phyloP scores from a whole-genome alignment of 2,888 invertebrate species.

The Drosophila dives region DNA sequence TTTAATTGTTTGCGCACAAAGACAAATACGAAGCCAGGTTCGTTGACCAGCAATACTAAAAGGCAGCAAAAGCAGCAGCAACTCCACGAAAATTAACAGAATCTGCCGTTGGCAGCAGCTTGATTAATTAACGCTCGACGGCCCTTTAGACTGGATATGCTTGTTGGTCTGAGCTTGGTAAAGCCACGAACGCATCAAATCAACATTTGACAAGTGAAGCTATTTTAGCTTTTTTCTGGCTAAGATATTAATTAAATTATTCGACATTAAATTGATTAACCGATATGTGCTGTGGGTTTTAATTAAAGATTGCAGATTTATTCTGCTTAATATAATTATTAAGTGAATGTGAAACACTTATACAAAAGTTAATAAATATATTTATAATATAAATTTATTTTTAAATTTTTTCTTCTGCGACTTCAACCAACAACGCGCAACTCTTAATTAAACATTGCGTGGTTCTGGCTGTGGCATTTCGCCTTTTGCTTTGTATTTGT shows the following conservation, averaged over 20 bases:
- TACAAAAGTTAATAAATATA: background rate
- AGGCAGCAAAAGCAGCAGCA: constrained; percentile 6
- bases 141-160: constrained; percentile 46
- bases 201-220: constrained; percentile 19
- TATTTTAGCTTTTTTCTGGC: constrained; percentile 23
- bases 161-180: constrained; percentile 29
- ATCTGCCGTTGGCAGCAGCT: constrained; percentile 46
- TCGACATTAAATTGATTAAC: background rate
- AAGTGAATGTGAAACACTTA: background rate
- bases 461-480: constrained; percentile 54
- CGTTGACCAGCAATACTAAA: constrained; percentile 60
- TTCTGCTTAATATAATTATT: background rate
- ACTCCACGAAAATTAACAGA: constrained; percentile 19
- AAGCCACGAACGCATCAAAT: constrained; percentile 44
- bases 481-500: constrained; percentile 59
- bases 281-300: no score
- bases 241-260: background rate
- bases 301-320: no score
- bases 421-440: background rate
- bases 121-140: constrained; percentile 74
- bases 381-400: no score
- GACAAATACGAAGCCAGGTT: constrained; percentile 55
- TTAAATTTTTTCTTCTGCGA: background rate
- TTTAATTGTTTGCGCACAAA: constrained; percentile 61
- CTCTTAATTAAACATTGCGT: constrained; percentile 8